Conservation (phyloP, 2,797 vertebrate species). For the Pelodytes ibericus region DNA sequence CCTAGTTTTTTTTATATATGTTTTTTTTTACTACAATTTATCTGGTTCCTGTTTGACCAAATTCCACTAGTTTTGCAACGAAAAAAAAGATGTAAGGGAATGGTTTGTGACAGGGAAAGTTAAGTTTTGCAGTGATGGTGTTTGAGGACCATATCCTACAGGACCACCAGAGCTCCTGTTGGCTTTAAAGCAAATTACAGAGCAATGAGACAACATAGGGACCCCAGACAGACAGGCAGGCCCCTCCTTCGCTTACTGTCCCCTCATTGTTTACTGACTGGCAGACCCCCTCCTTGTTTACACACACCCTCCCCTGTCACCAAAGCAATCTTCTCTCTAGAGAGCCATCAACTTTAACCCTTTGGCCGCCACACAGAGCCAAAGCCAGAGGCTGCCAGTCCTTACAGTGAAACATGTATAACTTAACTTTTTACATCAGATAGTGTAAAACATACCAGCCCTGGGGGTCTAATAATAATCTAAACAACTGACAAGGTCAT, state of each 20-base stretch:
- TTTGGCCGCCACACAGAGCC: background rate
- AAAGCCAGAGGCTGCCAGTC: background rate
- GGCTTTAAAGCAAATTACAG: constrained; percentile 75
- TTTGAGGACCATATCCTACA: constrained; percentile 17
- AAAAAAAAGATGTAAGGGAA: too few relatives aligned
- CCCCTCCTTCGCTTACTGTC: background rate
- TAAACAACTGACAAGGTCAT: background rate
- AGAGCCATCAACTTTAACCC: constrained; percentile 64
- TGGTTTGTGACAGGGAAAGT: constrained; percentile 13
- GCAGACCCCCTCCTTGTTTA: constrained; percentile 33
- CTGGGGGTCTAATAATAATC: too few relatives aligned
- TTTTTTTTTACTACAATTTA: too few relatives aligned
- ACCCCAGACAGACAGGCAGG: constrained; percentile 28
- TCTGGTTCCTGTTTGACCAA: too few relatives aligned
- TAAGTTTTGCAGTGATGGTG: constrained; percentile 12
- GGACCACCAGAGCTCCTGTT: constrained; percentile 55
- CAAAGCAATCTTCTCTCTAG: constrained; percentile 69
- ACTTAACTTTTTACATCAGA: too few relatives aligned
- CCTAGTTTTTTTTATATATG: too few relatives aligned
- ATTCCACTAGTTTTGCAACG: too few relatives aligned
- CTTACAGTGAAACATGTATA: background rate
- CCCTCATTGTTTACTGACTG: constrained; percentile 18
- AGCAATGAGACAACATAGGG: constrained; percentile 50
- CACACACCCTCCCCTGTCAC: constrained; percentile 44
- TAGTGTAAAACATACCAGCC: too few relatives aligned